These are phyloP conservation scores for Coregonus clupeaformis DNA, from an alignment of 2,113 vertebrate species.

Conservation along the genomic window DNA sequence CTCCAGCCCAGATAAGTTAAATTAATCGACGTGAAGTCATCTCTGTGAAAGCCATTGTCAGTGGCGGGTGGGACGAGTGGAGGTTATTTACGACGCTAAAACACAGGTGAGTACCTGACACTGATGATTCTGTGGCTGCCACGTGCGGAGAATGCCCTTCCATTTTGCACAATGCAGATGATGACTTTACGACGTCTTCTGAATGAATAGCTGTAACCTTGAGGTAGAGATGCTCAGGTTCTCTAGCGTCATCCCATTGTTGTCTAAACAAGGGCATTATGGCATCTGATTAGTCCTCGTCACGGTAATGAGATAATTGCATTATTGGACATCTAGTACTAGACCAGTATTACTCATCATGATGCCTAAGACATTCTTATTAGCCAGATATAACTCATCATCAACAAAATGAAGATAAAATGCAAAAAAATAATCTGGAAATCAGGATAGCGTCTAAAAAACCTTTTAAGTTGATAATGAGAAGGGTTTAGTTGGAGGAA, in stretches of 20 bases:
- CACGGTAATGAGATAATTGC: neutral
- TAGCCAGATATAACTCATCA: too few relatives aligned
- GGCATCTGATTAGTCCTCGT: neutral
- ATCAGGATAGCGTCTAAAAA: too few relatives aligned
- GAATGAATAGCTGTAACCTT: neutral
- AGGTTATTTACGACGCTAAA: constrained; percentile 61
- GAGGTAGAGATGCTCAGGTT: neutral
- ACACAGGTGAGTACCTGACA: constrained; percentile 53
- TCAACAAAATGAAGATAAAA: too few relatives aligned
- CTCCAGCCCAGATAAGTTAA: constrained; percentile 61
- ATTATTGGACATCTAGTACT: too few relatives aligned
- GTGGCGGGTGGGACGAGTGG: constrained; percentile 5
- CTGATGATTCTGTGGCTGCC: constrained; percentile 21
- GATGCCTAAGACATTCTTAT: too few relatives aligned
- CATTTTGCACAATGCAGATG: constrained; percentile 7
- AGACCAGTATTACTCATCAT: neutral
- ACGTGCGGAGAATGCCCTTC: neutral
- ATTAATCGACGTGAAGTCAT: constrained; percentile 70
- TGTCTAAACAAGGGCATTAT: neutral
- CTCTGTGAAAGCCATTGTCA: constrained; percentile 62
- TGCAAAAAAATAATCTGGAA: too few relatives aligned
- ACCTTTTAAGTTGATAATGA: too few relatives aligned
- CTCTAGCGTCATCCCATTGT: neutral
- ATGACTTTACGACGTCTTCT: constrained; percentile 5
- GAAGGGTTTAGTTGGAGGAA: too few relatives aligned